Base-by-base conservation (phyloP, 2,113 vertebrate species). In the Tachysurus vachellii region DNA sequence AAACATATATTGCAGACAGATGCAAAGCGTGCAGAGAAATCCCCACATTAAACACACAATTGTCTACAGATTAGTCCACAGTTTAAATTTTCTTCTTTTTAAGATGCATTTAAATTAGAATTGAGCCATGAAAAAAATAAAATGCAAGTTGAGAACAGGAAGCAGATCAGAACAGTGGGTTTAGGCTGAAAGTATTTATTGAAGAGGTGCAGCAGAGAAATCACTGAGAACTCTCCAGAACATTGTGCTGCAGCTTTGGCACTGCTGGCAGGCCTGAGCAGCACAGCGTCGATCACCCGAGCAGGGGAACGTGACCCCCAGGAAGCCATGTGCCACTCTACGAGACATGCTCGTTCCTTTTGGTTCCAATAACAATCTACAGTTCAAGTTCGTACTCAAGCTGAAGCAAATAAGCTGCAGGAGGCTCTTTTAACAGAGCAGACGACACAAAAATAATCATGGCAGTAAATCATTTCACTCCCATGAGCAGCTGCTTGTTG, bases 1-100 rank as follows among this genome's bases (percentile, higher is more conserved):
- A 87, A 87, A 56, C 42, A 90, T 90, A 93, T 91, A 90, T 73
- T 84, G 89, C 87, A 88, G 90, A 90, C 91, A 91, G 89, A 89
- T 70, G 85, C 83, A 50, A 44, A 89, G 82, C 57, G 71, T 75
- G 86, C 64, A 47, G n/a, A 53, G 83, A 84, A 70, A 50, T 12
- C 64, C 50, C 70, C 66, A 73, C 23, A 17, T 50, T 54, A 26
- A 82, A 59, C 62, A 53, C 82, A 59, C 31, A 44, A 77, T 68
- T 47, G 61, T 28, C 36, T 36, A 36, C 10, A 50, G 26, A 87
- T 57, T 75, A 87, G 19, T 5, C 53, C 12, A 70, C 28, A 79
- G 42, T 82, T 61, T 62, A 85, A 83, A 7, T 80, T 47, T 84
- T 82, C 64, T 57, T 44, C 26, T 26, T 85, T 75, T 84, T 80